Base-by-base conservation (phyloP, 2,113 vertebrate species). In the Phylloscopus trochilus region DNA sequence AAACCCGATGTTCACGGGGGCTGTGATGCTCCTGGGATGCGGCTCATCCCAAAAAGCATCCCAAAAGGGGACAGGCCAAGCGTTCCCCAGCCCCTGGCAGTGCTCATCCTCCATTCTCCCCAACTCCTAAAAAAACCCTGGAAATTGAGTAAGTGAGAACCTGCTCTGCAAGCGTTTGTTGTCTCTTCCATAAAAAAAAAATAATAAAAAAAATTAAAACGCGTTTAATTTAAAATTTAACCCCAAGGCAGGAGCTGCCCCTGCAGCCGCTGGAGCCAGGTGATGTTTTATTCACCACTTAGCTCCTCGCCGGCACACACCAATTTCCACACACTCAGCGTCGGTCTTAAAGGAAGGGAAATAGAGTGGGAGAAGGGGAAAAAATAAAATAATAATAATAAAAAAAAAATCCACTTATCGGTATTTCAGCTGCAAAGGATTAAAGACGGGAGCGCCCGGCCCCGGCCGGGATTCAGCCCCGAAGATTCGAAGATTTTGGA, bases 251-350 rank as follows among this genome's bases (percentile, higher is more conserved):
- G 74, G 84, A 97, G 95, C 77, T 92, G 94, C 56, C 92, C 89
- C 86, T 28, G 51, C 56, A 43, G 92, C 95, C 84, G 43, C 62
- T 24, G 4, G 73, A 21, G 2, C 69, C 51, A 13, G 20, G 2
- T 52, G 51, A 41, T 94, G 77, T 90, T 96, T 96, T 94, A 89
- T 95, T 96, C 96, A 92, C 82, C 27, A 0, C 19, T 55, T 49
- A 33, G 64, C 80, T 95, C 72, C 87, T 44, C 70, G 52, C 81
- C 68, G 63, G 64, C 59, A 22, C 62, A 8, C 93, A 62, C n/a
- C 60, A 35, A 68, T 82, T 76, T 74, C 77, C 63, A 52, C 6
- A 0, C 73, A 28, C n/a, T n/a, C n/a, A 72, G 27, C 10, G 0
- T 69, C n/a, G 59, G 62, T 79, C 62, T 44, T 59, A 63, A 78